A percentile compares a stretch with the other conserved stretches of the same genome.
Evolutionary conservation across 2,797 vertebrate genomes (phyloP).

Genomic region (Rhinoraja longicauda): DNA sequence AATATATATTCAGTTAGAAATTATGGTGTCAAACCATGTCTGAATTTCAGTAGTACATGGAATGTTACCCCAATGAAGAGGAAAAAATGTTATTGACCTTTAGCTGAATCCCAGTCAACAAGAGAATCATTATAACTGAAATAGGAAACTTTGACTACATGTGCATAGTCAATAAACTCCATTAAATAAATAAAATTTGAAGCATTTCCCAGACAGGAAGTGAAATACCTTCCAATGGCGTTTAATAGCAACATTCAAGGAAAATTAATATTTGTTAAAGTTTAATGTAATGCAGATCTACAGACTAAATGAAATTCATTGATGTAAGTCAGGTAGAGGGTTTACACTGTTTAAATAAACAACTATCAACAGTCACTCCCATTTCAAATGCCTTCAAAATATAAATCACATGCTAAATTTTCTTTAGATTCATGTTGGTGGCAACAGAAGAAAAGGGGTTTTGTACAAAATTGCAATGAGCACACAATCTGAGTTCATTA

Average conservation of each 20-base stretch:
- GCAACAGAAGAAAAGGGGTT: background rate
- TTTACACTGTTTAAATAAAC: background rate
- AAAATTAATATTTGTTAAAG: background rate
- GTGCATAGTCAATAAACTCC: background rate
- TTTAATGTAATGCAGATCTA: background rate
- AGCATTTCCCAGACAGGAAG: background rate
- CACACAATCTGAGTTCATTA: background rate
- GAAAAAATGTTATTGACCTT: background rate
- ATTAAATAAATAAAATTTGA: background rate
- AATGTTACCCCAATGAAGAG: background rate
- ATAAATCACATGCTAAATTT: background rate
- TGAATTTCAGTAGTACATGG: background rate
- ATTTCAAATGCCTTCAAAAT: background rate
- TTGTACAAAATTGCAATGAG: too few relatives aligned
- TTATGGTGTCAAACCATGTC: too few relatives aligned
- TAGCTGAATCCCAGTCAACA: background rate
- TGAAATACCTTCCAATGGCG: background rate
- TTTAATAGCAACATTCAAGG: background rate
- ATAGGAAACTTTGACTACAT: background rate
- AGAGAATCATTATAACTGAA: background rate
- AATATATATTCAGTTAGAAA: background rate
- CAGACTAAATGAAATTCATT: background rate
- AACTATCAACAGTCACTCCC: background rate
- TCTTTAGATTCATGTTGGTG: background rate
- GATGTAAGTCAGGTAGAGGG: background rate